Conservation (phyloP, 2,888 invertebrate species). For the Agrotis clavis region DNA sequence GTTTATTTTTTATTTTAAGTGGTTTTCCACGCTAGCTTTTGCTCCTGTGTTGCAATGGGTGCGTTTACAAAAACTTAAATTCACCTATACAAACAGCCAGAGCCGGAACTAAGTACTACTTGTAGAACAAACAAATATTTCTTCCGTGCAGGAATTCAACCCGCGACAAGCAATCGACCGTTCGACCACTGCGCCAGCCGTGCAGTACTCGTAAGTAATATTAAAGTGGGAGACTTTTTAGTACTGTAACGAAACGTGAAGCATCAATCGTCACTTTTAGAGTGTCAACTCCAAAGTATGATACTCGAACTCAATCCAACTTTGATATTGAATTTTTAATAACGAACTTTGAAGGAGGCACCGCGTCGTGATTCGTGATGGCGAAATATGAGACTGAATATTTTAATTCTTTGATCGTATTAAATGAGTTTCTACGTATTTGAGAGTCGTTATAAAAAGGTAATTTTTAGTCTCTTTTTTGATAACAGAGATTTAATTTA, state of each 20-base stretch:
- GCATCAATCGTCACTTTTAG: constrained; percentile 34
- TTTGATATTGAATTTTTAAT: constrained; percentile 74
- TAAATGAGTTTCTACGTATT: constrained; percentile 53
- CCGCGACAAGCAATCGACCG: no score
- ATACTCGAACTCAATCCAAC: constrained; percentile 68
- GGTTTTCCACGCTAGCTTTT: no score
- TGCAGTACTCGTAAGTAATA: no score
- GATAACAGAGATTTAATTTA: not conserved
- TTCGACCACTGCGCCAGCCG: no score
- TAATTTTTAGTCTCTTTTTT: constrained; percentile 2
- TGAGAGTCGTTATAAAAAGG: not conserved
- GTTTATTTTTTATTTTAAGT: no score
- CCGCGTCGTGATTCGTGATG: constrained; percentile 24
- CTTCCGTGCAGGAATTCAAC: no score
- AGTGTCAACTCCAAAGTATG: constrained; percentile 40
- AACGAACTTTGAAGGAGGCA: constrained; percentile 58
- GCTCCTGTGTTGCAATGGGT: no score
- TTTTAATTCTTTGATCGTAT: constrained; percentile 59
- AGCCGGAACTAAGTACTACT: no score
- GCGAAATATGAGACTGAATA: constrained; percentile 62
- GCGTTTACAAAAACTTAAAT: no score
- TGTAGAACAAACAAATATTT: no score
- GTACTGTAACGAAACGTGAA: constrained; percentile 12
- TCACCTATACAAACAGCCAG: no score
- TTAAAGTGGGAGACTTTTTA: not conserved